Evolutionary conservation across 1,140 invertebrate genomes (phyloP).

Genomic region (Aphis craccivora): DNA sequence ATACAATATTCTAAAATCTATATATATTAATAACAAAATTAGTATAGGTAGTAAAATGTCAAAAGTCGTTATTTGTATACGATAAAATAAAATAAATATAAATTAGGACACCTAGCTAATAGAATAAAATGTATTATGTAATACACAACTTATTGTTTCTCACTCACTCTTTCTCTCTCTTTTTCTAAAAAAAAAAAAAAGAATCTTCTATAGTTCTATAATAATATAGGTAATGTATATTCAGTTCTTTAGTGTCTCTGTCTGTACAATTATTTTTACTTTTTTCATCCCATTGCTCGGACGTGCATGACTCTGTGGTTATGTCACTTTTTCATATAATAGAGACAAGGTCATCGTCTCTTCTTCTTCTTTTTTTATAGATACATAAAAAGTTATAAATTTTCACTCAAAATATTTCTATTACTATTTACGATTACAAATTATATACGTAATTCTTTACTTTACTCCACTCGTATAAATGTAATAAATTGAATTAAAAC

Average conservation of each 20-base stretch:
- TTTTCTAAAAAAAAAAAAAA: background rate
- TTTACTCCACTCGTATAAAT: background rate
- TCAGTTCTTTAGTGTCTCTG: background rate
- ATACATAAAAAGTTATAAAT: conserved; percentile 11
- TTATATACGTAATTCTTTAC: background rate
- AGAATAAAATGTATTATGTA: background rate
- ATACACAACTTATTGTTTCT: background rate
- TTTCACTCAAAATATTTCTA: background rate
- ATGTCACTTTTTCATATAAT: conserved; percentile 39
- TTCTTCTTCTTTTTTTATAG: conserved; percentile 41
- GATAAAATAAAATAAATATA: background rate
- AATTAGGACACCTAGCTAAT: background rate
- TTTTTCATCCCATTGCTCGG: conserved; percentile 35
- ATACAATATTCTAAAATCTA: background rate
- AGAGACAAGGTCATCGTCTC: conserved; percentile 55
- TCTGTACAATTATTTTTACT: conserved; percentile 53
- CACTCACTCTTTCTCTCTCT: too few species aligned
- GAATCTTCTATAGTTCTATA: background rate
- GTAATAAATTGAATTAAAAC: background rate
- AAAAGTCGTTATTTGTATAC: background rate
- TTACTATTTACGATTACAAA: background rate
- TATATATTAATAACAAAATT: background rate
- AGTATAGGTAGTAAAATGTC: background rate
- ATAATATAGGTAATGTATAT: too few species aligned
- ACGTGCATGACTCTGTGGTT: conserved; percentile 52